These are phyloP conservation scores for Tetranychus truncatus DNA, from an alignment of 2,888 invertebrate species.

Conservation along the genomic window DNA sequence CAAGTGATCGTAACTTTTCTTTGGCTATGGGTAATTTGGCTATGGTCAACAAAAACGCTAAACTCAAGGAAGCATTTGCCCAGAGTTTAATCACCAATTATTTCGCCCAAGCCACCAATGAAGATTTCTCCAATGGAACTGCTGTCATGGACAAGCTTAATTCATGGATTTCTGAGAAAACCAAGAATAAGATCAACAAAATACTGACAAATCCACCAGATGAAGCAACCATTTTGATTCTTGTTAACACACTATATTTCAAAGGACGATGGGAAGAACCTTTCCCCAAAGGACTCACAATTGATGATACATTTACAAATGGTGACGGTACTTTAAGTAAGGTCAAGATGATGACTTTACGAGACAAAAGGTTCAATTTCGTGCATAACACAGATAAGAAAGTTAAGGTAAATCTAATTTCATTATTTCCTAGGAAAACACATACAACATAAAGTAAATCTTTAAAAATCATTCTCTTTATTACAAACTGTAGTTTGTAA, in stretches of 20 bases:
- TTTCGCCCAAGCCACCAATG: neutral
- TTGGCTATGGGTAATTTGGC: neutral
- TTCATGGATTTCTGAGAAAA: neutral
- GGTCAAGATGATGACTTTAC: neutral
- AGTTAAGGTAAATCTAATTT: neutral
- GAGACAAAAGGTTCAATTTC: neutral
- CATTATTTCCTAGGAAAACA: too few species aligned
- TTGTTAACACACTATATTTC: slow-evolving; percentile 8
- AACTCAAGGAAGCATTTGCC: neutral
- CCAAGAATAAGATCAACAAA: neutral
- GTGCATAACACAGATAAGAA: neutral
- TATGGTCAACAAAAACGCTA: neutral
- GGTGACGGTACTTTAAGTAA: neutral
- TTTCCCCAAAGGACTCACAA: neutral
- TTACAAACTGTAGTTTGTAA: too few species aligned
- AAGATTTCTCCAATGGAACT: neutral
- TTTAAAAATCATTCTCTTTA: too few species aligned
- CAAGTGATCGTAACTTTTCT: neutral
- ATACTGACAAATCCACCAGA: neutral
- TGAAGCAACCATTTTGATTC: neutral
- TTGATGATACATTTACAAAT: neutral
- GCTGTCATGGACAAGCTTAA: neutral
- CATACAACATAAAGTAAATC: too few species aligned
- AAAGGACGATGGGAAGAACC: slow-evolving; percentile 5
- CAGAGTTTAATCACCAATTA: neutral